Base-by-base conservation (phyloP, 2,797 vertebrate species). In the Typhlichthys subterraneus region DNA sequence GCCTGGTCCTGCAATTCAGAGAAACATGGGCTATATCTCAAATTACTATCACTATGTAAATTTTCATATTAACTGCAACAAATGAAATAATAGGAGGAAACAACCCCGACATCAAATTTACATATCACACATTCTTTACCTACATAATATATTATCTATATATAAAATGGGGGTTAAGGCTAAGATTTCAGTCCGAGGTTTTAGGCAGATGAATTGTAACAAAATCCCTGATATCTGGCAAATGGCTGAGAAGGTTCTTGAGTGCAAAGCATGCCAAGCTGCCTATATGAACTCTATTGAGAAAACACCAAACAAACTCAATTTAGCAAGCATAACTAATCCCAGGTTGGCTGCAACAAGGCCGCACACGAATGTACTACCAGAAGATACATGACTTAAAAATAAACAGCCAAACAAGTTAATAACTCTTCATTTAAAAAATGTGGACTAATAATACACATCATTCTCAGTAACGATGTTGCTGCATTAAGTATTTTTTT, bases 201-300 rank as follows among this genome's bases (percentile, higher is more conserved):
- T 88, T 80, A 89, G 87, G 88, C 82, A 79, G 76, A 87, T 90
- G 85, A 91, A 85, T 79, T 79, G 79, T 90, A 91, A 93, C 75
- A 75, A 90, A 89, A 92, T 94, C 93, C 92, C 93, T 93, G 92
- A 93, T 92, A 88, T 92, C 86, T 90, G 87, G 90, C 85, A 87
- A 89, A 91, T 84, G 88, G 88, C 87, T 90, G 84, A 90, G 87
- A 86, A 88, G 77, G 70, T 82, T 86, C 77, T 81, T 76, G 88
- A 91, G 88, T 90, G 86, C 87, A 90, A 91, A 90, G 88, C 88
- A 88, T 87, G 91, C 88, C 70, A 87, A 91, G 84, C 87, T 86
- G 89, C 88, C 87, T 82, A 84, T 82, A 79, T 70, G 79, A 84
- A 78, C 69, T 77, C 77, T 84, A 81, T 51, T 59, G 71, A 55